These are phyloP conservation scores for Sussaba pulchella DNA, from an alignment of 2,888 invertebrate genomes.

Conservation along the genomic window DNA sequence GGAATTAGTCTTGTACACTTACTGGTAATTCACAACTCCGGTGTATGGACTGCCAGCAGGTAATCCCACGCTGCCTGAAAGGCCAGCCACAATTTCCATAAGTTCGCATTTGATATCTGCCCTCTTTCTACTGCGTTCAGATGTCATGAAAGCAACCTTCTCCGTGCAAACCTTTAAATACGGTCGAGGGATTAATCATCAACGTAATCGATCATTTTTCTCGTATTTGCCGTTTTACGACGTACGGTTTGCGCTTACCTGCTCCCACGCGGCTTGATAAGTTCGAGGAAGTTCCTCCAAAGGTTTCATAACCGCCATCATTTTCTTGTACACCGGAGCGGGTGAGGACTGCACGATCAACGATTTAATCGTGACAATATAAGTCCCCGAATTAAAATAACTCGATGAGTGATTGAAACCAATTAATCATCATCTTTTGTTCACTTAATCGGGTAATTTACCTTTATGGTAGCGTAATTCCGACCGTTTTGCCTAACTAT, in stretches of 20 bases:
- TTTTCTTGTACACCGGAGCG: conserved; percentile 62
- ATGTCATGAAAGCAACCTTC: conserved; percentile 74
- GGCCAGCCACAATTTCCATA: conserved; percentile 70
- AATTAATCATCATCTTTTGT: not conserved
- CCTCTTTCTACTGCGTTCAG: conserved; percentile 65
- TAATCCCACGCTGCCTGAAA: conserved; percentile 71
- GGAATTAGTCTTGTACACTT: conserved; percentile 42
- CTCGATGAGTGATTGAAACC: not conserved
- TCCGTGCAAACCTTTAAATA: conserved; percentile 72
- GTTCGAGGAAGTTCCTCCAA: conserved; percentile 69
- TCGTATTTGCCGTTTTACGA: not conserved
- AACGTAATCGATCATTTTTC: not conserved
- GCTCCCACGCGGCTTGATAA: conserved; percentile 68
- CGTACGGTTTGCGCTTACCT: conserved; percentile 69
- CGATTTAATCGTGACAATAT: not conserved
- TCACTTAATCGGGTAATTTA: conserved; percentile 63
- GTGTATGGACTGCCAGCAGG: conserved; percentile 73
- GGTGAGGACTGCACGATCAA: conserved; percentile 60
- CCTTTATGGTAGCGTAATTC: conserved; percentile 64
- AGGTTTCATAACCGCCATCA: conserved; percentile 69
- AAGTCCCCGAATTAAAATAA: not conserved
- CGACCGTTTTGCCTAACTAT: conserved; percentile 72
- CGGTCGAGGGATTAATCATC: not conserved
- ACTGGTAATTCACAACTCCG: conserved; percentile 73
- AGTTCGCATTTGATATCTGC: conserved; percentile 70